Base-by-base conservation (phyloP, 2,888 invertebrate genomes). In the Bimastos eiseni region DNA sequence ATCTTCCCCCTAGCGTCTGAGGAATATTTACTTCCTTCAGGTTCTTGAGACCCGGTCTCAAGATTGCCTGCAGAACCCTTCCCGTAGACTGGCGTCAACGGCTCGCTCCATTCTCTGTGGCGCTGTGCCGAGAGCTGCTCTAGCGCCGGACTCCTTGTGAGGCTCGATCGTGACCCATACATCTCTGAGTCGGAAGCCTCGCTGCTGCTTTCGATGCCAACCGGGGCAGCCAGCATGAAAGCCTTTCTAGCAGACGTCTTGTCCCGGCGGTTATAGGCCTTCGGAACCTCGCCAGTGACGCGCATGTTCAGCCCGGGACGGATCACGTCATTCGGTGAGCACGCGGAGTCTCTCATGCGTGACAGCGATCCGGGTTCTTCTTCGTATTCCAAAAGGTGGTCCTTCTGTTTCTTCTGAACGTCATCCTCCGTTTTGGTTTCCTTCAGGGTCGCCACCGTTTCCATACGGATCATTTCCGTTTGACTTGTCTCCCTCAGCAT, bases 101-200 rank as follows among this genome's bases (percentile, higher is more conserved):
- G 83, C 36, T 37, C 37, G 30, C 89, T 49, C 89, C 92, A 89
- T 21, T 92, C 92, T 17, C 34, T 33, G 34, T 38, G 34, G 24
- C 90, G 70, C 41, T 90, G 90, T 34, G 89, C 55, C 30, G 89
- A 34, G 24, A 49, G 34, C 70, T 91, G 44, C 88, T 90, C n/a
- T 5, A 44, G 88, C 33, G 55, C 11, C 37, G 84, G 36, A 33
- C 88, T 34, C 13, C 88, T 36, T n/a, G 88, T 49, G 19, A 91
- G 88, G 84, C 92, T 92, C 8, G 86, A 38, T n/a, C 90, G 15
- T 21, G 92, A 92, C 30, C 90, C 90, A n/a, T 33, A 34, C 17
- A 92, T 38, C 89, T 93, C 93, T 37, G 70, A 90, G 90, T 93
- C 93, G 24, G 92, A 92, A 24, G 91, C 90, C 49, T 93, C 93